Evolutionary conservation across 2,888 invertebrate genomes (phyloP).

Genomic region (Cheiracanthium punctorium): DNA sequence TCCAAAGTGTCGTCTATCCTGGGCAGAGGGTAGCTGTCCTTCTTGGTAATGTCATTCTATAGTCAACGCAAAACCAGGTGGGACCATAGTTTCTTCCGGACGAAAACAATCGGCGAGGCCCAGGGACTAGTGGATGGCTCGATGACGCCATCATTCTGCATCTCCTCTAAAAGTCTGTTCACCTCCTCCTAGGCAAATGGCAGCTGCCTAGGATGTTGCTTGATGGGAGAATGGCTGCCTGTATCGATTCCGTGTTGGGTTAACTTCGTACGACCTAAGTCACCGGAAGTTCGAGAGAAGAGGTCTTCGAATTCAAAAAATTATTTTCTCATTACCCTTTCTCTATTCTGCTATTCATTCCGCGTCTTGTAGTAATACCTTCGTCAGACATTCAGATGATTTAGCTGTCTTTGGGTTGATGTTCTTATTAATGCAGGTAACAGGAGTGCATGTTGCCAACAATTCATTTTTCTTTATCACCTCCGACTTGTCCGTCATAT

Average conservation of each 20-base stretch:
- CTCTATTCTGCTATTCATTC: neutral
- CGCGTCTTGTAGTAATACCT: neutral
- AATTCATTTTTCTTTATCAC: neutral
- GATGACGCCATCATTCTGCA: too few species aligned
- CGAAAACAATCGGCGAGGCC: too few species aligned
- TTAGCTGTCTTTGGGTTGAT: neutral
- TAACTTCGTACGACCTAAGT: neutral
- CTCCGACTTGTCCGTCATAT: too few species aligned
- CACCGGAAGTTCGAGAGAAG: neutral
- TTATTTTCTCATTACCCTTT: neutral
- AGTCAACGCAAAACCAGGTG: too few species aligned
- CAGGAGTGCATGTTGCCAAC: neutral
- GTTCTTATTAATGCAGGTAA: neutral
- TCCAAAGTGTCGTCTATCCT: too few species aligned
- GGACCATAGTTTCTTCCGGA: too few species aligned
- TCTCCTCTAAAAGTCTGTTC: too few species aligned
- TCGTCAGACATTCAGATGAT: neutral
- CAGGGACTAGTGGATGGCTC: too few species aligned
- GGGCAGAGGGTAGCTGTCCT: too few species aligned
- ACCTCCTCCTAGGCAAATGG: too few species aligned
- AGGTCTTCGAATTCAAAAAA: neutral
- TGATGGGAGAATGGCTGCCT: neutral
- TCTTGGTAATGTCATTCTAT: too few species aligned
- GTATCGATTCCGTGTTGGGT: neutral
- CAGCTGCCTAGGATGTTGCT: neutral